Evolutionary conservation across 2,113 vertebrate species (phyloP).

Genomic region (Turnix velox): DNA sequence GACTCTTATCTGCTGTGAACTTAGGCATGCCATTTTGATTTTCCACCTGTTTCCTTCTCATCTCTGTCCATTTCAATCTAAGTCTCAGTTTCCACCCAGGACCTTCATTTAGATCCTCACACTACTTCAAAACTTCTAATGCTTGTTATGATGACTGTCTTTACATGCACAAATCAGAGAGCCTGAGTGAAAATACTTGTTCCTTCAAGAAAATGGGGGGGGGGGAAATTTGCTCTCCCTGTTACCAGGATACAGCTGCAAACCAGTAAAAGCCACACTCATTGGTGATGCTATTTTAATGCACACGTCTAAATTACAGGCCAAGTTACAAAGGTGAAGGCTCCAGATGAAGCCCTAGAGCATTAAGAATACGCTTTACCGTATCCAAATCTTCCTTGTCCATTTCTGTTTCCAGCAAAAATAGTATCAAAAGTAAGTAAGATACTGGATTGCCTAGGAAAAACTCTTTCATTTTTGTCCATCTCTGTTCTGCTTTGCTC

Average conservation of each 20-base stretch:
- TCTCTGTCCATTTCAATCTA: not conserved
- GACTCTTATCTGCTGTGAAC: conserved; percentile 9
- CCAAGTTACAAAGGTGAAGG: not conserved
- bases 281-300: not conserved
- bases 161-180: not conserved
- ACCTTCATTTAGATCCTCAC: not conserved
- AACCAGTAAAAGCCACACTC: not conserved
- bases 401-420: not conserved
- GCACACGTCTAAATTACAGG: not conserved
- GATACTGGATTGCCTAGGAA: not conserved
- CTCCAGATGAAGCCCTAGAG: not conserved
- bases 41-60: conserved; percentile 34
- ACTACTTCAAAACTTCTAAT: not conserved
- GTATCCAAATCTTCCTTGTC: not conserved
- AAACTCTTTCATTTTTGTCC: not conserved
- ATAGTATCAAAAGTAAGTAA: not conserved
- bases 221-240: not conserved
- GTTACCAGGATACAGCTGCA: not conserved
- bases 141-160: not conserved
- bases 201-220: not conserved
- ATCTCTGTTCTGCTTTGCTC: not conserved
- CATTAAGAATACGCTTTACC: not conserved
- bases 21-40: not conserved
- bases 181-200: not conserved
- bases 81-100: not conserved